Evolutionary conservation across 2,888 invertebrate species (phyloP).

Genomic region (Thumatha senex): DNA sequence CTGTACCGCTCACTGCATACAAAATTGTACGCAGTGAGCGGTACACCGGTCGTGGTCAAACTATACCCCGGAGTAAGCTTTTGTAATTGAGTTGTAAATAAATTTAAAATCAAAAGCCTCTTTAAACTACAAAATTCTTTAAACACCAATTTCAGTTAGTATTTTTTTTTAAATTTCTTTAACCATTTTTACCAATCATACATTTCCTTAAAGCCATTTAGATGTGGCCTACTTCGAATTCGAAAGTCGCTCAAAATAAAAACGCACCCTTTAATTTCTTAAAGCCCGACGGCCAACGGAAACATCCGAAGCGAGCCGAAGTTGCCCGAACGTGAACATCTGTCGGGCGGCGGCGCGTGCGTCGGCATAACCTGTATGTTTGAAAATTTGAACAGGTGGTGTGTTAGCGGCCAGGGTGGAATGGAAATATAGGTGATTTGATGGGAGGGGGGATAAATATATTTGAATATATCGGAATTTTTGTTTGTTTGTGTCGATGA

Average conservation of each 20-base stretch:
- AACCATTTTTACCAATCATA: no score
- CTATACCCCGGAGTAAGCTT: no score
- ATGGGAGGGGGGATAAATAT: conserved; percentile 21
- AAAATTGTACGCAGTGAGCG: no score
- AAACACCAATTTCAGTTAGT: no score
- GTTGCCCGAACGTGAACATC: conserved; percentile 43
- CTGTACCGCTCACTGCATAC: no score
- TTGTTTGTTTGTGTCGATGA: conserved; percentile 35
- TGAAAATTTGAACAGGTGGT: conserved; percentile 47
- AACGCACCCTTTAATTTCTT: conserved; percentile 9
- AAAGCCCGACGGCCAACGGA: conserved; percentile 3
- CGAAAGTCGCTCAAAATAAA: conserved; percentile 10
- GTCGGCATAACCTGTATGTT: conserved; percentile 38
- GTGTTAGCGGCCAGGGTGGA: conserved; percentile 19
- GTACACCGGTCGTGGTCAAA: no score
- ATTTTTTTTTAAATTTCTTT: no score
- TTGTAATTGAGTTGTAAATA: no score
- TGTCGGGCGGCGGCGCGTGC: conserved; percentile 48
- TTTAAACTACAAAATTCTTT: no score
- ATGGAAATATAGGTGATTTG: conserved; percentile 12
- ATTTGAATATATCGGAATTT: conserved; percentile 27
- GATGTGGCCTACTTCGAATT: conserved; percentile 7
- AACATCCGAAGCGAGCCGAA: conserved; percentile 33
- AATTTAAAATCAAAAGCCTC: no score
- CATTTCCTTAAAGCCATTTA: no score